Evolutionary conservation across 1,140 invertebrate species (phyloP), one percentile per base, ranked within the genome.

Genomic region (Drosophila dunni): DNA sequence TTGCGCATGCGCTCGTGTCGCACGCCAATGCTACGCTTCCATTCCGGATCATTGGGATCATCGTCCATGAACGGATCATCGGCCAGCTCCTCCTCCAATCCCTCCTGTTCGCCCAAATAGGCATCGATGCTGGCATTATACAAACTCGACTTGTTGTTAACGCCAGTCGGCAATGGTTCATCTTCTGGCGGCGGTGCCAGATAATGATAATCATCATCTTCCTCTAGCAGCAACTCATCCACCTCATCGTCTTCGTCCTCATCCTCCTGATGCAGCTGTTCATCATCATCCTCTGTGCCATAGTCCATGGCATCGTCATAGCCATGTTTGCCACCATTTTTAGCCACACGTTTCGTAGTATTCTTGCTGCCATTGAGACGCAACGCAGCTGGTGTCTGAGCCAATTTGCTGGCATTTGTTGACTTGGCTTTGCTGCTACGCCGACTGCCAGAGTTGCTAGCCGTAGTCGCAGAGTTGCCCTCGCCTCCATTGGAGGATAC

Each of bases 11-110:
- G 44, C 34, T 78, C 38, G 58, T 61, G 56, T 5, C 76, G 63
- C 24, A 36, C 77, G 8, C 34, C 77, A 42, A 69, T 58, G 36
- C 70, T 74, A 20, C 62, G 82, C 44, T 86, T 86, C 96, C 96
- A 97, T 86, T 97, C 96, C n/a, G 96, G 96, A 93, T 97, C 96
- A 92, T 96, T 96, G 7, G 95, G 95, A 93, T 96, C 96, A 79
- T 96, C 96, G 20, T 94, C 95, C 36, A 72, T 63, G n/a, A 91
- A 91, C 45, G 94, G 94, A 68, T 94, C 93, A 42, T 94, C 93
- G 17, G 94, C 94, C 29, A 95, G 94, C 79, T 94, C 94, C 20
- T 83, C 73, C 15, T 90, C 82, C 15, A 86, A 53, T 7, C 60
- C 79, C 7, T 74, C 78, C 7, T 56, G 69, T 34, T 82, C 81